Conservation (phyloP, 2,113 vertebrate genomes). For the Pluvianellus socialis region DNA sequence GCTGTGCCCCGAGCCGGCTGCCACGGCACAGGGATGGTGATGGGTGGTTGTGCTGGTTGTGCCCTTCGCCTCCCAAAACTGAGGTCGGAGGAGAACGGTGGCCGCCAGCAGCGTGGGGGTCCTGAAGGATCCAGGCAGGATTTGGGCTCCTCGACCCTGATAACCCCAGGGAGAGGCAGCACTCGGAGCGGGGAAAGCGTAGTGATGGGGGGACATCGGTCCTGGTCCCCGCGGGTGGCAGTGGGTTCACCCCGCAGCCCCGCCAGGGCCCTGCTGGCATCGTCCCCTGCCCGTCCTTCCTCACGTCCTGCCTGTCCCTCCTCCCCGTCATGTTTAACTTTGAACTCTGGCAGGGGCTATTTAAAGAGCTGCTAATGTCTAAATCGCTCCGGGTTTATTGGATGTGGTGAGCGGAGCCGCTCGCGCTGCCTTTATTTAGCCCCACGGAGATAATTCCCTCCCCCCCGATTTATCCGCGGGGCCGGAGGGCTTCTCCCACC, state of each 20-base stretch:
- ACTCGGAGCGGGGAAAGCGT: fast-evolving
- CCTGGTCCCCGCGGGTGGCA: neutral
- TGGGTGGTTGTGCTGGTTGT: fast-evolving
- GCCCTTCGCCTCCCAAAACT: neutral
- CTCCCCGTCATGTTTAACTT: neutral
- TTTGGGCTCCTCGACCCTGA: neutral
- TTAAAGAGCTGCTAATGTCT: slow-evolving; percentile 11
- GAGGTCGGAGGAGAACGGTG: neutral
- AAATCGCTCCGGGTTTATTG: neutral
- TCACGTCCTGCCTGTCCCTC: neutral
- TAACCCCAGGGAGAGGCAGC: neutral
- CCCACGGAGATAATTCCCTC: neutral
- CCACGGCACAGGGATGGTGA: fast-evolving
- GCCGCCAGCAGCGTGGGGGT: no score
- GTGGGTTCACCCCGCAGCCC: neutral
- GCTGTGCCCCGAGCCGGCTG: neutral
- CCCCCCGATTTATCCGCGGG: neutral
- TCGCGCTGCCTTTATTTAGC: slow-evolving; percentile 23
- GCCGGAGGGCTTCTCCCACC: neutral
- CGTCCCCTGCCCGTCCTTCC: neutral
- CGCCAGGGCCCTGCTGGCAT: neutral
- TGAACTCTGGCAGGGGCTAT: neutral
- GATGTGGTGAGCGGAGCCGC: neutral
- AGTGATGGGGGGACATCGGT: neutral
- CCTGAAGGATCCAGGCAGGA: neutral